Conservation (phyloP, 2,797 vertebrate genomes). For the Centropyge bicolor region DNA sequence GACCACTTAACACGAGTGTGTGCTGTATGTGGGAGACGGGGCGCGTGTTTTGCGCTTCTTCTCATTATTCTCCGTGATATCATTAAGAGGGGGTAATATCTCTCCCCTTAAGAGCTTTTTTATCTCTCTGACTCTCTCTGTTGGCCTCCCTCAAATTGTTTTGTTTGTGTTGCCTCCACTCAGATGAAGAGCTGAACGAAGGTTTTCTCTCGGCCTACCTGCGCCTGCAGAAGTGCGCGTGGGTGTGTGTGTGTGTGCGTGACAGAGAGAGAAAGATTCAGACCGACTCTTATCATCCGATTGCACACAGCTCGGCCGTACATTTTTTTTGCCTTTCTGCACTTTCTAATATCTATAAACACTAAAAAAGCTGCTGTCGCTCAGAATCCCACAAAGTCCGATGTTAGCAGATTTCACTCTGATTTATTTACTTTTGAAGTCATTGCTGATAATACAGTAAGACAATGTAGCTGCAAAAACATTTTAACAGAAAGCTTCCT, state of each 20-base stretch:
- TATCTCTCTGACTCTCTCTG: conserved; percentile 29
- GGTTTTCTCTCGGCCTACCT: conserved; percentile 31
- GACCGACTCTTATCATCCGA: conserved; percentile 23
- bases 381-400: neutral
- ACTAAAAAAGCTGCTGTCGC: conserved; percentile 9
- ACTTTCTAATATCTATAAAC: conserved; percentile 22
- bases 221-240: conserved; percentile 20
- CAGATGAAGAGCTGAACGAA: conserved; percentile 20
- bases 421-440: conserved; percentile 8
- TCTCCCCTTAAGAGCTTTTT: conserved; percentile 51
- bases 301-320: neutral
- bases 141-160: conserved; percentile 48
- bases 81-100: conserved; percentile 60
- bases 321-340: conserved; percentile 20
- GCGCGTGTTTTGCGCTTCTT: conserved; percentile 43
- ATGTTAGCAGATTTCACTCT: conserved; percentile 7
- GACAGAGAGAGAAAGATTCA: neutral
- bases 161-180: conserved; percentile 42
- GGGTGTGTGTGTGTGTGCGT: conserved; percentile 16
- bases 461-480: neutral
- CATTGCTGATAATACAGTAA: neutral
- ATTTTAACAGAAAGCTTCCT: neutral
- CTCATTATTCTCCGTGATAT: conserved; percentile 51
- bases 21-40: conserved; percentile 24
- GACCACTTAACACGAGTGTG: conserved; percentile 54